Percentiles rank a stretch among this genome's conserved stretches.
These are phyloP conservation scores for Andrena hattorfiana DNA, from an alignment of 2,888 invertebrate genomes.

Conservation along the genomic window DNA sequence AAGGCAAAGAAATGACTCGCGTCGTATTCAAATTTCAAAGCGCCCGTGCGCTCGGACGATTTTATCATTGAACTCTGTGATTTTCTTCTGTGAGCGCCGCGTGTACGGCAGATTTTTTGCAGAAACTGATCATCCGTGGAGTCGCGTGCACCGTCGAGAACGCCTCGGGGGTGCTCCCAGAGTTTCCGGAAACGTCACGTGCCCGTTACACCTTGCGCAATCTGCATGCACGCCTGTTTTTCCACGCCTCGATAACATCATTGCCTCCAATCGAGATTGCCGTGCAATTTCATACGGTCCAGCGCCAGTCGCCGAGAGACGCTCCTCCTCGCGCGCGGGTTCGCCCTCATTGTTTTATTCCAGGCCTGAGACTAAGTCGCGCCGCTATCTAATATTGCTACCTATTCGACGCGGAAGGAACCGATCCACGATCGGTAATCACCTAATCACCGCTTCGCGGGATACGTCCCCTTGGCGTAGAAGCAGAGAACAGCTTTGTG, in stretches of 20 bases:
- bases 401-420: constrained; percentile 65
- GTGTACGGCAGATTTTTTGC: constrained; percentile 10
- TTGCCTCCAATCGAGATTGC: constrained; percentile 70
- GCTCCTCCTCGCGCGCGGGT: constrained; percentile 8
- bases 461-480: constrained; percentile 22
- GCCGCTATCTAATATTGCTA: constrained; percentile 45
- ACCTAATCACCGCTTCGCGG: constrained; percentile 65
- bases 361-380: constrained; percentile 22
- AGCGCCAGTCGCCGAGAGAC: constrained; percentile 41
- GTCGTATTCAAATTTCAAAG: constrained; percentile 16
- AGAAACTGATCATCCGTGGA: constrained; percentile 58
- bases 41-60: constrained; percentile 14
- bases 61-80: constrained; percentile 33
- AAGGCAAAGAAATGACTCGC: constrained; percentile 30
- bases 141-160: constrained; percentile 12
- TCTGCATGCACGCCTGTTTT: constrained; percentile 57
- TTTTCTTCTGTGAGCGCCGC: constrained; percentile 31
- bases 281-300: constrained; percentile 70
- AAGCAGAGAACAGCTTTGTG: background rate
- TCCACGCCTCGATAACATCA: constrained; percentile 69
- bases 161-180: constrained; percentile 33
- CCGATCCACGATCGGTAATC: constrained; percentile 67
- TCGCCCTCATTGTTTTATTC: constrained; percentile 63
- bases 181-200: constrained; percentile 58
- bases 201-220: constrained; percentile 54